Base-by-base conservation (phyloP, 2,888 invertebrate species). In the Reticulitermes lucifugus region DNA sequence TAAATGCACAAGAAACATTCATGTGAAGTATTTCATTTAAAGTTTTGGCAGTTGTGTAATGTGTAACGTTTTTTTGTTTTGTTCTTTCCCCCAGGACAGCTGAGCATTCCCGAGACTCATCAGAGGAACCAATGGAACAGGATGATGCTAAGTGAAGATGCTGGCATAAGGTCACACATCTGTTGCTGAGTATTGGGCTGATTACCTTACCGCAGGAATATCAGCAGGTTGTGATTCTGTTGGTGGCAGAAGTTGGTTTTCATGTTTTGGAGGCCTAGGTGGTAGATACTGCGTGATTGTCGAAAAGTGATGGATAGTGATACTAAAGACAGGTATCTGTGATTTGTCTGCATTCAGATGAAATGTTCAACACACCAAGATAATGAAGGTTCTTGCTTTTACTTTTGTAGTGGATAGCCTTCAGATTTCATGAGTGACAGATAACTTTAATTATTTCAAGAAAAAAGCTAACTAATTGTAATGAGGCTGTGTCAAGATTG, bases 121-220 rank as follows among this genome's bases (percentile, higher is more conserved):
- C 95, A 86, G 95, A 95, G 89, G 96, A 96, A 91, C 96, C 96
- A 83, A 96, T 96, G 96, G 96, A 96, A 90, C 95, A 96, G 91
- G 96, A 96, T 91, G 96, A 96, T 90, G 93, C 86, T 55, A 87
- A 87, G 85, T 87, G 87, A 87, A 59, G 7, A 7, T 22, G n/a
- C 21, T 60, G 14, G 51, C 51, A 51, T 14, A 51, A 14, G 51
- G 14, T 14, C 14, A 12, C 51, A 60, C 3, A 21, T 22, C 60
- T 65, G 65, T 65, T 65, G 65, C 65, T 25, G 65, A 65, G 9
- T 25, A 10, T 2, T 65, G n/a, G 25, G n/a, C 25, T 25, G 6
- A 9, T 25, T 65, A n/a, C 65, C 55, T 2, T 71, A 10, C n/a
- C 3, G 10, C n/a, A 14, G 35, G 71, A n/a, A 25, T 65, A n/a